Conservation (phyloP, 2,888 invertebrate species). For the Parapristionchus giblindavisi region DNA sequence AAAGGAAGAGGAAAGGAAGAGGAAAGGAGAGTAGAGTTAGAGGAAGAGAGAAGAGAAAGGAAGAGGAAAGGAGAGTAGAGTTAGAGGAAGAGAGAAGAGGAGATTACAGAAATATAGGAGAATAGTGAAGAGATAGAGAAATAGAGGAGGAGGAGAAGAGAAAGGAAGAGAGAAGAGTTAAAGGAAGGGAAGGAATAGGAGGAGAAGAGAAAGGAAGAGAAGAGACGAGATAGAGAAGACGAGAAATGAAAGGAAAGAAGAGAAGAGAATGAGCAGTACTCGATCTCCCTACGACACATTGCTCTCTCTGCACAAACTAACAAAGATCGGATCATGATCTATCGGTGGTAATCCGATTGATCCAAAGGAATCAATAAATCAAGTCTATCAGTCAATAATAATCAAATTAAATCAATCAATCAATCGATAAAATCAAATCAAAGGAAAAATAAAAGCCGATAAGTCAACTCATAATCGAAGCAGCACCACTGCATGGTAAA, state of each 20-base stretch:
- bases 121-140: neutral
- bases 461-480: too few relatives aligned
- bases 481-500: too few relatives aligned
- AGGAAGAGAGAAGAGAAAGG: neutral
- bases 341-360: too few relatives aligned
- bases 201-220: neutral
- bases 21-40: neutral
- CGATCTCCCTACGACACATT: neutral
- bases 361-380: too few relatives aligned
- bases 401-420: too few relatives aligned
- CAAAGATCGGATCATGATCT: too few relatives aligned
- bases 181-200: neutral
- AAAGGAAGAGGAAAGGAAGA: neutral
- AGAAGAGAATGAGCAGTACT: slow-evolving; percentile 1
- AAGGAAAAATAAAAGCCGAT: too few relatives aligned
- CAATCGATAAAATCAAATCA: too few relatives aligned
- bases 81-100: slow-evolving; percentile 6
- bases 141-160: neutral
- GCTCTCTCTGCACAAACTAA: neutral
- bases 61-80: neutral
- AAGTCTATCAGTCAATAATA: too few relatives aligned
- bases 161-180: neutral
- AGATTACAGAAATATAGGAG: neutral
- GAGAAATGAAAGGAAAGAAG: neutral
- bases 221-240: neutral